These are phyloP conservation scores for Drosophila leonis DNA, from an alignment of 2,888 invertebrate species.

Conservation along the genomic window DNA sequence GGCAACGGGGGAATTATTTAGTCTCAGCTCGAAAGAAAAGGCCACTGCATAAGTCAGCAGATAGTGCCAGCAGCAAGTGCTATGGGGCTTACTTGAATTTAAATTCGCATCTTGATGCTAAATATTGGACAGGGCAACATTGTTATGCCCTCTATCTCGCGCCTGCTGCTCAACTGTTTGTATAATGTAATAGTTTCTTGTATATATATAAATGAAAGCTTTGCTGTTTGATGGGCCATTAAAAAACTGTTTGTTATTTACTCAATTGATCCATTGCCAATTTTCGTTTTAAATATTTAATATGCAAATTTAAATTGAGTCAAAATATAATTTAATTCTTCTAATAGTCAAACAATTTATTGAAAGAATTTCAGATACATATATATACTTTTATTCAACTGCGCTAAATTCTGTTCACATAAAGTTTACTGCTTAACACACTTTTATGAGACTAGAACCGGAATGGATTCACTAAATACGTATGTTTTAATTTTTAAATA, in stretches of 20 bases:
- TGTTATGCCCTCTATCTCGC: neutral
- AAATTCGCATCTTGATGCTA: constrained; percentile 17
- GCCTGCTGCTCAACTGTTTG: neutral
- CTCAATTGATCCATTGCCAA: neutral
- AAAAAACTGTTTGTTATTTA: constrained; percentile 2
- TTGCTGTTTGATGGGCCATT: neutral
- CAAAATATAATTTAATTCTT: neutral
- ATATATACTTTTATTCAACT: too few species aligned
- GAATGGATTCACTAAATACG: too few species aligned
- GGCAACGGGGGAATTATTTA: constrained; percentile 34
- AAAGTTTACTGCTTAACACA: too few species aligned
- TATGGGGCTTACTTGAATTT: constrained; percentile 19
- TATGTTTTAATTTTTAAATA: too few species aligned
- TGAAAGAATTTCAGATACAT: too few species aligned
- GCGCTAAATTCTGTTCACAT: too few species aligned
- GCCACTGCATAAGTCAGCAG: constrained; percentile 33
- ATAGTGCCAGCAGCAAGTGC: constrained; percentile 12
- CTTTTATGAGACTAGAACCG: too few species aligned
- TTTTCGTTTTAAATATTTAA: neutral
- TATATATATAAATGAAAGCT: neutral
- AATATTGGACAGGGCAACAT: neutral
- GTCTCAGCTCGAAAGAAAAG: constrained; percentile 20
- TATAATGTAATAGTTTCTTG: constrained; percentile 5
- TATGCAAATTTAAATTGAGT: neutral
- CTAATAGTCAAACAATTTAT: neutral